Percentiles rank a stretch among this genome's conserved stretches.
Conservation (phyloP, 1,140 invertebrate genomes). For the Trachymyrmex septentrionalis region DNA sequence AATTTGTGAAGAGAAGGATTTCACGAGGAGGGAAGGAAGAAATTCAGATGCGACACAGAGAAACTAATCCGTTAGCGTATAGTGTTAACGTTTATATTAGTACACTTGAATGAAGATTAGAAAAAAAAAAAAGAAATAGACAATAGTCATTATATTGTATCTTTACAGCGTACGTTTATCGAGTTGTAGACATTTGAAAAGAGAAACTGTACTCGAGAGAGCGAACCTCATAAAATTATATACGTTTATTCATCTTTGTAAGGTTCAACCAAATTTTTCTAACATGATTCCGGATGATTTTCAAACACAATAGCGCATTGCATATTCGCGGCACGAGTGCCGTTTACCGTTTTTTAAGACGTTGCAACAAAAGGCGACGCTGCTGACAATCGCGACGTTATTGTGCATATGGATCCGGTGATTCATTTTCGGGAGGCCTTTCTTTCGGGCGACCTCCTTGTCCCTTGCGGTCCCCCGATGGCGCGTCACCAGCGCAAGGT, state of each 20-base stretch:
- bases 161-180: neutral
- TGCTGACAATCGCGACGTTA: conserved; percentile 70
- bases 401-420: conserved; percentile 60
- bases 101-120: neutral
- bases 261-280: conserved; percentile 30
- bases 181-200: neutral
- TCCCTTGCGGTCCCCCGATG: conserved; percentile 64
- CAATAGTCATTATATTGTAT: neutral
- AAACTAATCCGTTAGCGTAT: neutral
- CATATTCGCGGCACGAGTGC: conserved; percentile 66
- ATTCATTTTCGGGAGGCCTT: conserved; percentile 67
- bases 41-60: neutral
- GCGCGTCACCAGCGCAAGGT: conserved; percentile 49
- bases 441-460: conserved; percentile 68
- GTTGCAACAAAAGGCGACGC: conserved; percentile 47
- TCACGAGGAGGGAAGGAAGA: neutral
- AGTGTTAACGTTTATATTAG: neutral
- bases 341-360: conserved; percentile 70
- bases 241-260: neutral
- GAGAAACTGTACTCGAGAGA: neutral
- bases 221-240: neutral
- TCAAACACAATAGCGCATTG: conserved; percentile 35
- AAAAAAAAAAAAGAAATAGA: neutral
- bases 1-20: conserved; percentile 13
- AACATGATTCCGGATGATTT: neutral